phyloP scores from a whole-genome alignment of 2,113 vertebrate species.

The Daboia siamensis region DNA sequence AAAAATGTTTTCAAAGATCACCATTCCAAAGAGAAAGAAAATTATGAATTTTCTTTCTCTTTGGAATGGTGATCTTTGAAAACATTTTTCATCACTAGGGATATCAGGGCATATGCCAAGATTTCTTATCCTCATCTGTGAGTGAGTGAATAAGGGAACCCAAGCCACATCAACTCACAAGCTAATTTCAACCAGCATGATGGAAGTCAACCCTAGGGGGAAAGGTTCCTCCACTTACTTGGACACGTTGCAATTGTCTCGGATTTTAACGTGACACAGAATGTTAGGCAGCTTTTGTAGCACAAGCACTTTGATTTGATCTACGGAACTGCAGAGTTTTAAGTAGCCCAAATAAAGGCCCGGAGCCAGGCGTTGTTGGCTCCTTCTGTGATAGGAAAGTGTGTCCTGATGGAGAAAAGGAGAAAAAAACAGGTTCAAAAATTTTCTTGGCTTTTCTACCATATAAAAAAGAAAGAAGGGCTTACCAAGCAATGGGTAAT shows the following conservation, averaged over 20 bases:
- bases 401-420: constrained; percentile 78
- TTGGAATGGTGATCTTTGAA: background rate
- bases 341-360: constrained; percentile 93
- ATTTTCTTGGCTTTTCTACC: constrained; percentile 3
- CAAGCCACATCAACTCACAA: background rate
- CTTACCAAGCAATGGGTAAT: constrained; percentile 40
- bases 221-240: constrained; percentile 69
- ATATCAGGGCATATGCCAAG: background rate
- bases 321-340: constrained; percentile 96
- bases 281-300: constrained; percentile 87
- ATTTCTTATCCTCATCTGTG: background rate
- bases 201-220: background rate
- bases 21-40: too few species aligned
- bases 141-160: background rate
- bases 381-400: constrained; percentile 86
- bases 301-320: constrained; percentile 95
- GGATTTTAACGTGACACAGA: constrained; percentile 86
- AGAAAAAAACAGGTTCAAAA: constrained; percentile 18
- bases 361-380: constrained; percentile 81
- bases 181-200: background rate
- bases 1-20: too few species aligned
- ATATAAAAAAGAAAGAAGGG: constrained; percentile 6
- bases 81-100: background rate
- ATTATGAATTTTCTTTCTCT: background rate
- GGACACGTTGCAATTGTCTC: constrained; percentile 90